Base-by-base conservation (phyloP, 2,888 invertebrate species). In the Apeira syringaria region DNA sequence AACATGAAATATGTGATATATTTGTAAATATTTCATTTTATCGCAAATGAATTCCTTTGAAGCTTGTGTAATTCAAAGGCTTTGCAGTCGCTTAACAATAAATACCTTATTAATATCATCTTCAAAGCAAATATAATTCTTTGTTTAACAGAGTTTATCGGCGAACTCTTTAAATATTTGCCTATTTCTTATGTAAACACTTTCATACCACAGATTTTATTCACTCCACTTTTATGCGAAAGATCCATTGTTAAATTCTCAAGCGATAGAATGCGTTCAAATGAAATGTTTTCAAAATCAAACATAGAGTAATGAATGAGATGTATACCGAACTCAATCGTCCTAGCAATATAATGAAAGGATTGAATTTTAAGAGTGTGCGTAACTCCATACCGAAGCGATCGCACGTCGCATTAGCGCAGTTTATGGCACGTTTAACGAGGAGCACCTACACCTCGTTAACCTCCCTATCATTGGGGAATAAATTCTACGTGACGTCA, bases 371-470 rank as follows among this genome's bases (percentile, higher is more conserved):
- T 51, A 52, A 54, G 47, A 51, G 45, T 46, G 47, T 53, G 56
- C 53, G 57, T 55, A 53, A 58, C 61, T 59, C 57, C 57, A 61
- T 59, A 61, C 53, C 56, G 60, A 56, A 52, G 65, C 63, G 65
- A 73, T 72, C 64, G 67, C 66, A 67, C 61, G 74, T 74, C 78
- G 69, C 75, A 76, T 80, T 78, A 79, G 64, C 72, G 55, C 67
- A 64, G 59, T 77, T 79, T 77, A 77, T 74, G 64, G 71, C 65
- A 66, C 66, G 67, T 72, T 72, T 75, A 77, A 78, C 73, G 78
- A 72, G 65, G 61, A 71, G 69, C 72, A 76, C 75, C 74, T 72
- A 64, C 64, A 69, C 67, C 76, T 78, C 80, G 76, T 80, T 78
- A 80, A 75, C 74, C 73, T 71, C 66, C 68, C 74, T 73, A 73